Evolutionary conservation across 2,113 vertebrate genomes (phyloP), one percentile per base, ranked within the genome.

Genomic region (Poicephalus meyeri): DNA sequence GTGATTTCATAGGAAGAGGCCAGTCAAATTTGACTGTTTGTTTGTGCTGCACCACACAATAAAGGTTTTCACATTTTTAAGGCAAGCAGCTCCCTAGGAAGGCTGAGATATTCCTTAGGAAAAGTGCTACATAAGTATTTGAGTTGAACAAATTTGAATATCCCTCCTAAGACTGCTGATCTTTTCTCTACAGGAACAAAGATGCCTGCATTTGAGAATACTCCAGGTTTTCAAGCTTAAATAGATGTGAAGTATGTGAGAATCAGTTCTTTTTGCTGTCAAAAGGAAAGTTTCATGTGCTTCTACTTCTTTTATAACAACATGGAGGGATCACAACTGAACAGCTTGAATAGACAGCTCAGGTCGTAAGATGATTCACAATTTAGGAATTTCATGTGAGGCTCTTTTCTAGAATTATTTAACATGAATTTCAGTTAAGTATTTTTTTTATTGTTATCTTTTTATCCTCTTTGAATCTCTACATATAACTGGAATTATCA

Each of bases 101-200:
- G n/a, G 17, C n/a, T 41, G 33, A 42, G 19, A 8, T 39, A 44
- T 37, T 71, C 6, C 76, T 47, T 58, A 78, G 19, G 31, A 55
- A 68, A 72, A 55, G 11, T 7, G 13, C 55, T 18, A 53, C 1
- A 1, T 13, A 65, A 50, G 6, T 15, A 42, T 56, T 37, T n/a
- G 44, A 41, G 33, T 9, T 68, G 52, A 71, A 55, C 16, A 76
- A 41, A 80, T 61, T 10, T 24, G 23, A 52, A 61, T 19, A 42
- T 2, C 29, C 6, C 17, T 58, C 42, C 5, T 8, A 63, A 52
- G 2, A 2, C 6, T 0, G 3, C 6, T 46, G 26, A 56, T 5
- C 21, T 35, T 25, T 69, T n/a, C 55, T 65, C 55, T 56, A 1
- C 33, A 15, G 8, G 10, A 41, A 79, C 8, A 61, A 70, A 52